phyloP scores from a whole-genome alignment of 2,113 vertebrate genomes.

The Chloropsis cyanopogon region DNA sequence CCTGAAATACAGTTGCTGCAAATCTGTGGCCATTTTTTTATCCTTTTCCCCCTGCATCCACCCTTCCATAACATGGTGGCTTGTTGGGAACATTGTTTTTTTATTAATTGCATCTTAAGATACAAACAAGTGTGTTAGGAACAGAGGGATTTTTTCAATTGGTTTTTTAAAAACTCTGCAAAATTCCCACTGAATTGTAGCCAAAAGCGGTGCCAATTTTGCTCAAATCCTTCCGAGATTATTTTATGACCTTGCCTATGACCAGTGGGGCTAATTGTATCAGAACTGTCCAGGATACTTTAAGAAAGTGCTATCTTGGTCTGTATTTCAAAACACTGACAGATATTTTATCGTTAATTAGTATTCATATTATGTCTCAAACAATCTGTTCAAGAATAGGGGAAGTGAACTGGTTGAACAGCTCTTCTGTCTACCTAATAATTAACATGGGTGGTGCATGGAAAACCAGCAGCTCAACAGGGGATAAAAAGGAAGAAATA shows the following conservation, averaged over 20 bases:
- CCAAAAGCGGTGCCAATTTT: conserved; percentile 69
- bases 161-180: conserved; percentile 12
- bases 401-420: conserved; percentile 75
- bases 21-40: background rate
- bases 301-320: conserved; percentile 71
- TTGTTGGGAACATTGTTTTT: conserved; percentile 15
- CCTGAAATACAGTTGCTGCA: background rate
- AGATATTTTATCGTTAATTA: conserved; percentile 81
- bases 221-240: conserved; percentile 29
- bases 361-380: conserved; percentile 85
- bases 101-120: conserved; percentile 18
- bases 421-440: conserved; percentile 74
- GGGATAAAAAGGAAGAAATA: background rate
- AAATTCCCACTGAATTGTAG: conserved; percentile 53
- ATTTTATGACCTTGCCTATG: conserved; percentile 59
- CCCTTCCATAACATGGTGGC: background rate
- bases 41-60: background rate
- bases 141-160: background rate
- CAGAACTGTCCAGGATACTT: conserved; percentile 64
- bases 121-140: conserved; percentile 34
- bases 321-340: conserved; percentile 76
- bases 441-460: conserved; percentile 65
- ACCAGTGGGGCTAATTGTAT: conserved; percentile 62
- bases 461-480: conserved; percentile 53
- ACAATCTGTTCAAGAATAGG: conserved; percentile 81